Evolutionary conservation across 2,113 vertebrate genomes (phyloP), one percentile per base, ranked within the genome.

Genomic region (Colaptes auratus): DNA sequence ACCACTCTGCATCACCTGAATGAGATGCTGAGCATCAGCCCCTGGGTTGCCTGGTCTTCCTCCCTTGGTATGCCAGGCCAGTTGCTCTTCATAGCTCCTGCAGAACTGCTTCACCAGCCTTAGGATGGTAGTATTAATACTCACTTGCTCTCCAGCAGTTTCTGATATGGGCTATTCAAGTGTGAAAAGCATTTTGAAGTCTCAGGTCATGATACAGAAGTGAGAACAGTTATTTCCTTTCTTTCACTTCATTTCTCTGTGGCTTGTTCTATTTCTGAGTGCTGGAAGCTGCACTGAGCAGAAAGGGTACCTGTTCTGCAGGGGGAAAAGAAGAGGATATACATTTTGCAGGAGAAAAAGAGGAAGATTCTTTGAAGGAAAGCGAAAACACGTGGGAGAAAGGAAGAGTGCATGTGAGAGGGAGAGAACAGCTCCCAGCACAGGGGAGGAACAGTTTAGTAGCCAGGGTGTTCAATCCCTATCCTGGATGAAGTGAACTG

Each of bases 161-260:
- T 94, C 71, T 81, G 53, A 88, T 24, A 72, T 72, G 81, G 69
- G 7, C 42, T 86, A 27, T 84, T 77, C 70, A 86, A 84, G 80
- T 27, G 80, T 76, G 70, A 82, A 93, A 94, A 88, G 58, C 36
- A 83, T 91, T 90, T 75, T 75, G 73, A 93, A 61, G 58, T 94
- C 82, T 81, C 28, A 42, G 85, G 85, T 97, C 91, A 72, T 50
- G 33, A 48, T 78, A 53, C 44, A 86, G 82, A 92, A 77, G 82
- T 67, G 64, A 91, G 91, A 90, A 83, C 42, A 83, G 72, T 82
- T 89, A 86, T 86, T 95, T 93, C 75, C 85, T 91, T 46, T 76
- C 75, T 89, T 76, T 88, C 2, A 3, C 44, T 88, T 95, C 1
- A 88, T 88, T 90, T 83, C 55, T 86, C 76, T 59, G 72, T 58